Percentiles rank a stretch among this genome's conserved stretches.
Evolutionary conservation across 35 echinoderm and acorn worm genomes (phyloP).

Genomic region (Strongylocentrotus purpuratus): DNA sequence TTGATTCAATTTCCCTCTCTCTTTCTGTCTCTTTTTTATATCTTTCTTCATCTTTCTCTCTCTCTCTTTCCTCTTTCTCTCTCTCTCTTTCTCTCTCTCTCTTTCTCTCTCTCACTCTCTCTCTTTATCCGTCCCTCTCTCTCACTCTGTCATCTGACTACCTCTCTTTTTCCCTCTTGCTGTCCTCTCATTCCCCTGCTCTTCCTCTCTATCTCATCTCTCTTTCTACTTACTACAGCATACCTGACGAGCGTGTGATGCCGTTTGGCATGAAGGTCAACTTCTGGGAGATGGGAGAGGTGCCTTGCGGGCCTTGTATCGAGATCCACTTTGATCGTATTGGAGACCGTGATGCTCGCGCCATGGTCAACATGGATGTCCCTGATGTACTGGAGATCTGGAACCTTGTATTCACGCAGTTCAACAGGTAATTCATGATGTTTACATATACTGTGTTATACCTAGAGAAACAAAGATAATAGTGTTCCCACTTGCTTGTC

Average conservation of each 20-base stretch:
- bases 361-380: constrained; percentile 94
- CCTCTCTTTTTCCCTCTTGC: too few relatives aligned
- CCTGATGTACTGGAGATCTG: constrained; percentile 93
- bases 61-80: too few relatives aligned
- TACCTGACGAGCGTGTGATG: constrained; percentile 75
- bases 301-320: constrained; percentile 81
- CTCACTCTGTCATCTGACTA: too few relatives aligned
- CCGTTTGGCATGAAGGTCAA: constrained; percentile 91
- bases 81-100: too few relatives aligned
- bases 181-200: too few relatives aligned
- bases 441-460: background rate
- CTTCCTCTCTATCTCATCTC: too few relatives aligned
- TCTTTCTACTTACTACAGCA: constrained; percentile 16
- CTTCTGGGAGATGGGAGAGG: constrained; percentile 98
- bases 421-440: constrained; percentile 73
- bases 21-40: too few relatives aligned
- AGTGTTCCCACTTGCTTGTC: background rate
- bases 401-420: constrained; percentile 96
- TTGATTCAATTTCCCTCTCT: too few relatives aligned
- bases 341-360: constrained; percentile 78
- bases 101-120: too few relatives aligned
- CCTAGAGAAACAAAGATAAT: background rate
- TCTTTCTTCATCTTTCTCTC: too few relatives aligned
- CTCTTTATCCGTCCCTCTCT: too few relatives aligned
- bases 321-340: constrained; percentile 95